Conservation (phyloP, 1,140 invertebrate genomes). For the Pentalonia nigronervosa region DNA sequence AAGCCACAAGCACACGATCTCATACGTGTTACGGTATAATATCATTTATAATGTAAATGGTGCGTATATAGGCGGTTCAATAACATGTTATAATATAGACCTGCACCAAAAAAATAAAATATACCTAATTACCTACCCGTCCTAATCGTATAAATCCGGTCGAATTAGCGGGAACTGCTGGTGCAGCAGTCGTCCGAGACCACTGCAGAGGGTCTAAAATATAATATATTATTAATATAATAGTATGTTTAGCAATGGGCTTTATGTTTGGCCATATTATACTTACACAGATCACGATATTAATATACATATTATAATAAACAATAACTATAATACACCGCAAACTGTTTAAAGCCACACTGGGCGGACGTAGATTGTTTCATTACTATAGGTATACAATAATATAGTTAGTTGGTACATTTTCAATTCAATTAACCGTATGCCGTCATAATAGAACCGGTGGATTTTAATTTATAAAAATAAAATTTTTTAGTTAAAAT, state of each 20-base stretch:
- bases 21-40: background rate
- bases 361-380: background rate
- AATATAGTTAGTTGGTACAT: background rate
- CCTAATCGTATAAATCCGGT: background rate
- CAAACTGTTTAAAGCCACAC: background rate
- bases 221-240: background rate
- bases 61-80: background rate
- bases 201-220: background rate
- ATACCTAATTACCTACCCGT: no score
- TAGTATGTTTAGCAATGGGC: background rate
- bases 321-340: background rate
- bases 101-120: background rate
- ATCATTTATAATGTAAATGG: background rate
- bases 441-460: no score
- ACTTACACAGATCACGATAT: background rate
- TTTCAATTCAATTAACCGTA: background rate
- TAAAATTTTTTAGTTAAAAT: no score
- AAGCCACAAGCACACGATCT: background rate
- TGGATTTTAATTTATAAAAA: no score
- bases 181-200: background rate
- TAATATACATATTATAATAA: background rate
- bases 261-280: background rate
- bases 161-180: background rate
- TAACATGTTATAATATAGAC: background rate
- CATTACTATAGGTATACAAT: background rate